Base-by-base conservation (phyloP, 1,140 invertebrate species). In the Eurosta solidaginis region DNA sequence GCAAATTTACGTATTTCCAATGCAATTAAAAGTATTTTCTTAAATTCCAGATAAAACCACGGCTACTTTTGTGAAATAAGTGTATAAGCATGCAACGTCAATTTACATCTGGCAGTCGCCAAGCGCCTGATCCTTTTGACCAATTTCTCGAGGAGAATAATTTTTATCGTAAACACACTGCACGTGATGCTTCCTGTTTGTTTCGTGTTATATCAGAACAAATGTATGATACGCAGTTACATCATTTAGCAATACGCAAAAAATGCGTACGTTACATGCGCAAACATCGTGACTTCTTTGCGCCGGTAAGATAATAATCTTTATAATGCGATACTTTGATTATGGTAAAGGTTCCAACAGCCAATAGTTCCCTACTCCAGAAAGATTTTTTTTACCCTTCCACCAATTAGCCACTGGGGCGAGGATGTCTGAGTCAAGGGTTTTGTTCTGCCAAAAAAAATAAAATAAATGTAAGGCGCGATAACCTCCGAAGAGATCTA, bases 171-270 rank as follows among this genome's bases (percentile, higher is more conserved):
- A 97, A 97, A 90, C 92, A 94, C 81, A 92, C 93, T 54, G 94
- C 95, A 49, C 92, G 92, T 82, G 96, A 97, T 90, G 92, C 94
- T 29, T 94, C 93, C 29, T 96, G 94, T 82, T 89, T 97, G 36
- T 97, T 96, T 86, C 90, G 95, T 80, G 94, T 93, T 17, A 91
- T 96, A 33, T 93, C 94, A 22, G 95, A 97, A 89, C 94, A 96
- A 86, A 91, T 96, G 74, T 96, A 93, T 88, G 90, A 92, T 78
- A 95, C 93, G 9, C 95, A 96, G 88, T 89, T 92, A 81, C 91
- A 92, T 87, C 93, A 95, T 82, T 89, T 92, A 78, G 91, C 90
- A 84, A 92, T 96, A 20, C 90, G 95, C 73, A 89, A 91, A 81
- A 91, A 93, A 79, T 94, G 93, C 81, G 89, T 95, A 12, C 88